Evolutionary conservation across 1,140 invertebrate species (phyloP), one percentile per base, ranked within the genome.

Genomic region (Papilio polyxenes): DNA sequence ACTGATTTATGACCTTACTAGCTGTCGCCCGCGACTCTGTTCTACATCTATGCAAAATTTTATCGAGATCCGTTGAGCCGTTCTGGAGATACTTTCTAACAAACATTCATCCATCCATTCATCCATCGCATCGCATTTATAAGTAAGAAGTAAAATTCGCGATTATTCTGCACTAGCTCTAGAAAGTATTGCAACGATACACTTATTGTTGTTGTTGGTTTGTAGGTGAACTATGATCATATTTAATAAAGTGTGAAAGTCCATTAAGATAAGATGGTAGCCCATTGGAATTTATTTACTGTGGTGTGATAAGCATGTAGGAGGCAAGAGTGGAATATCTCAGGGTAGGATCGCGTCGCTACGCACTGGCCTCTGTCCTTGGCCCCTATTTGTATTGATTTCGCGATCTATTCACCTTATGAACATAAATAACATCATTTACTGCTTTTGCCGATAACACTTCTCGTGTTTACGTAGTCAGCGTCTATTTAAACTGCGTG

Each of bases 361-460:
- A 87, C 88, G 82, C 83, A 65, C 65, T 85, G 77, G 76, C 83
- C 84, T 83, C 85, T 87, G 89, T 89, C 90, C 89, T 92, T 91
- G 89, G 85, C 88, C 87, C 83, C 82, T 88, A 88, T 87, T 89
- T 87, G 85, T 80, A 17, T 69, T 65, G 37, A 79, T 80, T 80
- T 80, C 15, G 56, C 40, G 78, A 80, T 65, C 37, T 79, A 62
- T 79, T 44, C 77, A 75, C 37, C 37, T 49, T 48, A 75, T 49
- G n/a, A 48, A 75, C 40, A 74, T 48, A 49, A 48, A 75, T 75
- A 81, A 84, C 62, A 82, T 44, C 31, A 10, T 11, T 65, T 72
- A 72, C 31, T 69, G 62, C 62, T 72, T 72, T 37, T 40, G 5
- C 65, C 65, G 65, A 72, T 84, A 82, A 79, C 59, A 10, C 49